Percentiles rank a stretch among this genome's conserved stretches.
Conservation (phyloP, 2,113 vertebrate genomes). For the Synchiropus splendidus region DNA sequence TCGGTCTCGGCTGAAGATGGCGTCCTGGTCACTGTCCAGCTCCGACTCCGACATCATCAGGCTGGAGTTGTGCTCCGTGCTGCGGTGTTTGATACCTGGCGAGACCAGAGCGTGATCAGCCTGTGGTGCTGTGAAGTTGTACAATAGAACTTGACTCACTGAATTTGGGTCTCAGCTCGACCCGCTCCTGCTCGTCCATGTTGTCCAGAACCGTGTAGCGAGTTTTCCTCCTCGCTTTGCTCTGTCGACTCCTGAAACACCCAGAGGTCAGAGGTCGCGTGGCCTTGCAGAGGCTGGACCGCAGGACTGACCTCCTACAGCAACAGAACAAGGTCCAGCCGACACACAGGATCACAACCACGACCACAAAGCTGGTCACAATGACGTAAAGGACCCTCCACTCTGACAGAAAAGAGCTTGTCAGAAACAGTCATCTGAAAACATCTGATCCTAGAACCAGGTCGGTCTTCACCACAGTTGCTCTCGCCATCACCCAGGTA, state of each 20-base stretch:
- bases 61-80: conserved; percentile 87
- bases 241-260: too few relatives aligned
- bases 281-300: too few relatives aligned
- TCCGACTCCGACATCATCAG: conserved; percentile 91
- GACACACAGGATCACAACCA: conserved; percentile 60
- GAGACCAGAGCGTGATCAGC: background rate
- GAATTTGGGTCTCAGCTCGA: conserved; percentile 82
- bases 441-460: background rate
- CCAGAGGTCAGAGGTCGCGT: too few relatives aligned
- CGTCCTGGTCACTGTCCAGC: conserved; percentile 85
- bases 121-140: background rate
- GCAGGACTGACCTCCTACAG: conserved; percentile 80
- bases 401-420: conserved; percentile 56
- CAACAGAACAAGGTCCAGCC: conserved; percentile 78
- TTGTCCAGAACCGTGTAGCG: conserved; percentile 85
- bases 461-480: conserved; percentile 72
- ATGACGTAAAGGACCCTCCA: conserved; percentile 83
- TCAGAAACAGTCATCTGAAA: background rate
- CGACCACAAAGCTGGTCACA: conserved; percentile 60
- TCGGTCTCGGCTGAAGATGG: conserved; percentile 76
- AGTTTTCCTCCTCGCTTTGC: conserved; percentile 65
- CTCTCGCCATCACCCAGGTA: conserved; percentile 76
- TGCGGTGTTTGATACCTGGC: conserved; percentile 83
- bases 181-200: conserved; percentile 85
- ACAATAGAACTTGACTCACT: conserved; percentile 65